A percentile compares a stretch with the other conserved stretches of the same genome.
phyloP scores from a whole-genome alignment of 2,113 vertebrate genomes.

The Vicugna pacos region DNA sequence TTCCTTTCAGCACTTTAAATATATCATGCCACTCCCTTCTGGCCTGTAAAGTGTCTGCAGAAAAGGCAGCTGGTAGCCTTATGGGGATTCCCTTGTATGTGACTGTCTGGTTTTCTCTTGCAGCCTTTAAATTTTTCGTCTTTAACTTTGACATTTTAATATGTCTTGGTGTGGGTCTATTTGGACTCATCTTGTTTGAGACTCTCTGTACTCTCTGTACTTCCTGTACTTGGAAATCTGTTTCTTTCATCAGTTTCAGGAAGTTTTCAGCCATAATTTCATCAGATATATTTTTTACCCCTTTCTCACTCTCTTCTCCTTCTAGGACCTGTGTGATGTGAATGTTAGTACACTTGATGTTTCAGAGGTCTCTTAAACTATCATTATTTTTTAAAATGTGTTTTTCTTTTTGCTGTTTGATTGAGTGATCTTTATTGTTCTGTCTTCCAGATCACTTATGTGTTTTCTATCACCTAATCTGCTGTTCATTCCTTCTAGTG shows the following conservation, averaged over 20 bases:
- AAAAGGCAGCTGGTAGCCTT: background rate
- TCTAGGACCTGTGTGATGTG: background rate
- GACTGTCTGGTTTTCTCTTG: background rate
- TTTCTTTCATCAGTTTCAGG: background rate
- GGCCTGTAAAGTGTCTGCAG: background rate
- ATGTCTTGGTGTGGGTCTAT: background rate
- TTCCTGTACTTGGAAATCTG: background rate
- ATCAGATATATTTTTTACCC: background rate
- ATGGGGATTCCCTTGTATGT: background rate
- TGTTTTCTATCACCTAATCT: background rate
- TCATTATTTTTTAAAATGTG: background rate
- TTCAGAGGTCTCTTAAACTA: background rate
- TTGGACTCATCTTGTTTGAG: background rate
- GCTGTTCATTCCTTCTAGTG: background rate
- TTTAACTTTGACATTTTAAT: background rate
- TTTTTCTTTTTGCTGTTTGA: background rate
- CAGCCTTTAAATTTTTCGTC: background rate
- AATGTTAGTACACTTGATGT: background rate
- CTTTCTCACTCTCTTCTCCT: background rate
- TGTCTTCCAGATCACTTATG: accelerated
- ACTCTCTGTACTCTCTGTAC: background rate
- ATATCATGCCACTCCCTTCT: background rate
- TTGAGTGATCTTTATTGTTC: background rate
- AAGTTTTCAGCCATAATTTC: background rate
- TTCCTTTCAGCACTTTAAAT: background rate